These are phyloP conservation scores for Nyctibius grandis DNA, from an alignment of 2,797 vertebrate species.

Conservation along the genomic window DNA sequence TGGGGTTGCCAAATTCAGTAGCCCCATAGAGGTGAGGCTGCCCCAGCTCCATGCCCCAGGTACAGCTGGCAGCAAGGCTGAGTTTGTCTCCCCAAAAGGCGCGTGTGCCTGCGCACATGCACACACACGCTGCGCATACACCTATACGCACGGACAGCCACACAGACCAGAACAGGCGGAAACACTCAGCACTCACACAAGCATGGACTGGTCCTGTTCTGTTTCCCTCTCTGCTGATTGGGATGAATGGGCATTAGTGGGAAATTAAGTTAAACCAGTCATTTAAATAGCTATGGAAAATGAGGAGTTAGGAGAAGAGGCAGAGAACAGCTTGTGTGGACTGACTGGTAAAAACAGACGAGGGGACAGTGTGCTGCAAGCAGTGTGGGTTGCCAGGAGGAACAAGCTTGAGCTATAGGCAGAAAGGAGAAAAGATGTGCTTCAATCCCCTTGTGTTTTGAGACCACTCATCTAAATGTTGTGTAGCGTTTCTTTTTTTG, in stretches of 20 bases:
- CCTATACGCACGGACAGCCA: not conserved
- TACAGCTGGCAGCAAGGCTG: not conserved
- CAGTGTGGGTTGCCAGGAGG: not conserved
- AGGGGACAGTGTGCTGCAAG: not conserved
- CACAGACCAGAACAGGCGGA: not conserved
- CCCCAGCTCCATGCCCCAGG: not conserved
- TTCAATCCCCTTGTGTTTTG: not conserved
- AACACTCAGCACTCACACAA: not conserved
- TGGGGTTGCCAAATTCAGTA: not conserved
- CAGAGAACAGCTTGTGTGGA: not conserved
- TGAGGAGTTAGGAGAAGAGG: not conserved
- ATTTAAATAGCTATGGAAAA: not conserved
- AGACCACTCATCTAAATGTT: not conserved
- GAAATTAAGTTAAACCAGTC: not conserved
- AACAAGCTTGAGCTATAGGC: not conserved
- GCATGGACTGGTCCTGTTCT: not conserved
- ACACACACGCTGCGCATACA: rapidly evolving
- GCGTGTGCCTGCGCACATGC: rapidly evolving
- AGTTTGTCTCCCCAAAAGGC: not conserved
- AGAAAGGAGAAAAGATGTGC: not conserved
- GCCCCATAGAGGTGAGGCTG: not conserved
- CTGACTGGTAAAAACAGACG: not conserved
- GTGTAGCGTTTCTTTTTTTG: not conserved
- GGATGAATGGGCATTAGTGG: not conserved
- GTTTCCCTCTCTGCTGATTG: not conserved